phyloP scores from a whole-genome alignment of 2,797 vertebrate genomes.

The Fistularia commersonii region DNA sequence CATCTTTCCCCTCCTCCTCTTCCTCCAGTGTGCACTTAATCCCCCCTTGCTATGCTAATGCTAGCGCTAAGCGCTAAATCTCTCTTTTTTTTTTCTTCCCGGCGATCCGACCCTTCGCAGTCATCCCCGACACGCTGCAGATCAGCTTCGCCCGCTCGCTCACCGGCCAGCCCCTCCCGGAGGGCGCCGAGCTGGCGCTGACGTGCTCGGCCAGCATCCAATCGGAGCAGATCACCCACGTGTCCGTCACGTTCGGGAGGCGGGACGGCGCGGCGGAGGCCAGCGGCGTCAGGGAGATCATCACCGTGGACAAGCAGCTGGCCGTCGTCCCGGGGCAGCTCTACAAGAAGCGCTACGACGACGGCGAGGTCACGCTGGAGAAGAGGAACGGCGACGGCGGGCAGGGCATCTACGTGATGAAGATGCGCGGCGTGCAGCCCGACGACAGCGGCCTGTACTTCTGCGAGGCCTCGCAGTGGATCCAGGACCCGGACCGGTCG shows the following conservation, averaged over 20 bases:
- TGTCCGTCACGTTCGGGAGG: slow-evolving; percentile 81
- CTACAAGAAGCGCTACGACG: slow-evolving; percentile 72
- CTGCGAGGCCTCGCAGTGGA: slow-evolving; percentile 85
- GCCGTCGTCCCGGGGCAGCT: slow-evolving; percentile 62
- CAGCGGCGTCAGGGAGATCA: slow-evolving; percentile 76
- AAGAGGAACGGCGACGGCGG: slow-evolving; percentile 74
- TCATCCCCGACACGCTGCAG: slow-evolving; percentile 83
- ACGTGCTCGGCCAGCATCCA: slow-evolving; percentile 74
- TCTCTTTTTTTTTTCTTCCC: too few relatives aligned
- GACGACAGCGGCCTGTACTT: slow-evolving; percentile 81
- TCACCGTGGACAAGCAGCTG: slow-evolving; percentile 76
- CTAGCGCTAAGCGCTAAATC: slow-evolving; percentile 21
- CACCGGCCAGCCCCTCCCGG: slow-evolving; percentile 68
- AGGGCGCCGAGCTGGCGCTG: slow-evolving; percentile 81
- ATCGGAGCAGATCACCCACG: slow-evolving; percentile 83
- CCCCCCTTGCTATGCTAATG: too few relatives aligned
- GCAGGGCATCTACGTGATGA: slow-evolving; percentile 76
- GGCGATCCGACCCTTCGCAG: slow-evolving; percentile 62
- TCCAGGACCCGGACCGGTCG: slow-evolving; percentile 78
- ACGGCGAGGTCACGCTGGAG: slow-evolving; percentile 78
- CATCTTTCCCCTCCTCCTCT: too few relatives aligned
- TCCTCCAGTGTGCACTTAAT: too few relatives aligned
- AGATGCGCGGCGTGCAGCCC: slow-evolving; percentile 67
- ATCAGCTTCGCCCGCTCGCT: slow-evolving; percentile 74
- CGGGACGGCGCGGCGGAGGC: slow-evolving; percentile 57